Conservation (phyloP, 2,888 invertebrate species). For the Cecidostiba fungosa region DNA sequence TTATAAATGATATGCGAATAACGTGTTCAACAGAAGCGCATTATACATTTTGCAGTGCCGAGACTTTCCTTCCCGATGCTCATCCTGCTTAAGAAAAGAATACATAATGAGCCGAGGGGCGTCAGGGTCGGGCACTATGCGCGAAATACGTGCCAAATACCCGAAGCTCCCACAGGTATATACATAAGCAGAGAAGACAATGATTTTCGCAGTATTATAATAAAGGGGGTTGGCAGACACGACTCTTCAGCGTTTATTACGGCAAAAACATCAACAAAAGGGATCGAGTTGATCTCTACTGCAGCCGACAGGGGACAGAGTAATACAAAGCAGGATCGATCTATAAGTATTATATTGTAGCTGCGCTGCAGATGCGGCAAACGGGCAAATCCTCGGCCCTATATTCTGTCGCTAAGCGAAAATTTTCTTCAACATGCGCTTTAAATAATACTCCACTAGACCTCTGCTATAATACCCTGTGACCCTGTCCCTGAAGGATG, state of each 20-base stretch:
- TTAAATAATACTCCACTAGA: no score
- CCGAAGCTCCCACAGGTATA: not conserved
- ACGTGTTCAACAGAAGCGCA: not conserved
- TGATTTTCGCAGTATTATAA: conserved; percentile 19
- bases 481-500: no score
- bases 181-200: not conserved
- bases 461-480: no score
- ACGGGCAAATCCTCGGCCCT: not conserved
- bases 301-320: not conserved
- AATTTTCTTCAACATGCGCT: not conserved
- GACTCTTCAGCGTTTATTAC: not conserved
- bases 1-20: not conserved
- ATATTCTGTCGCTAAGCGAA: not conserved
- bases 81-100: conserved; percentile 28
- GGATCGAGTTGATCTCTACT: not conserved
- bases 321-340: not conserved
- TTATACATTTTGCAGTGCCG: not conserved
- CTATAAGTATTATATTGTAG: no score
- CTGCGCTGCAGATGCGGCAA: not conserved
- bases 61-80: not conserved
- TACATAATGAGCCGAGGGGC: conserved; percentile 19
- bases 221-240: not conserved
- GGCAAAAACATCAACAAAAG: conserved; percentile 1
- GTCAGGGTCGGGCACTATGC: not conserved
- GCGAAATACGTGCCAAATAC: not conserved